These are phyloP conservation scores for Spermophilus dauricus DNA, from an alignment of 2,113 vertebrate species.

Conservation along the genomic window DNA sequence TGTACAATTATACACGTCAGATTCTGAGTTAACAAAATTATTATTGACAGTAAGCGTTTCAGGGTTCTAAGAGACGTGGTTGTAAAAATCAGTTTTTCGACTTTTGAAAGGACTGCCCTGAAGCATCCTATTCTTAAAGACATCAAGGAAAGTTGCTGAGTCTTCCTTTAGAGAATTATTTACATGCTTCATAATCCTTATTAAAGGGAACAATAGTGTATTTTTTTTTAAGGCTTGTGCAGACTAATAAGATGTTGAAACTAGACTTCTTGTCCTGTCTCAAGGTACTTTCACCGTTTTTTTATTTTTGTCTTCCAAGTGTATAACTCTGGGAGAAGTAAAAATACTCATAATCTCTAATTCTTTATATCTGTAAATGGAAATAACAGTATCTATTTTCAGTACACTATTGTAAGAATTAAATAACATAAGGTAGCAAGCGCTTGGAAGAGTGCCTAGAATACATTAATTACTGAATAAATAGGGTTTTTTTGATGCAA, in stretches of 20 bases:
- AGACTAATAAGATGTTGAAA: conserved; percentile 30
- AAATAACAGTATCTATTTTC: not conserved
- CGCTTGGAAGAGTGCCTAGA: not conserved
- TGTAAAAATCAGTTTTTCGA: conserved; percentile 17
- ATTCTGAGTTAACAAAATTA: conserved; percentile 16
- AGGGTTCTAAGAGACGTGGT: not conserved
- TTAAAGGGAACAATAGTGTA: not conserved
- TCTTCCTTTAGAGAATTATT: conserved; percentile 41
- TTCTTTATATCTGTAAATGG: conserved; percentile 46
- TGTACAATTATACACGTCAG: conserved; percentile 2
- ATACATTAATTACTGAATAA: not conserved
- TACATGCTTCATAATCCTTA: conserved; percentile 15
- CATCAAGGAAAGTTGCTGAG: conserved; percentile 39
- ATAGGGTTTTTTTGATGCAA: conserved; percentile 17
- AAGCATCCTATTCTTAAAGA: conserved; percentile 32
- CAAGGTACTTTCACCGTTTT: not conserved
- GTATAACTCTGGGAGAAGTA: not conserved
- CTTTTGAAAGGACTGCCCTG: not conserved
- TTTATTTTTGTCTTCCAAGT: conserved; percentile 24
- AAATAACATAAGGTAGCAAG: not conserved
- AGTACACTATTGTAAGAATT: not conserved
- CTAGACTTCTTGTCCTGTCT: too few relatives aligned
- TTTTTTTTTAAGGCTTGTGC: not conserved
- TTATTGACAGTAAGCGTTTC: not conserved
- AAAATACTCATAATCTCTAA: conserved; percentile 23